Evolutionary conservation across 2,113 vertebrate genomes (phyloP), one percentile per base, ranked within the genome.

Genomic region (Benitochromis conjunctus): DNA sequence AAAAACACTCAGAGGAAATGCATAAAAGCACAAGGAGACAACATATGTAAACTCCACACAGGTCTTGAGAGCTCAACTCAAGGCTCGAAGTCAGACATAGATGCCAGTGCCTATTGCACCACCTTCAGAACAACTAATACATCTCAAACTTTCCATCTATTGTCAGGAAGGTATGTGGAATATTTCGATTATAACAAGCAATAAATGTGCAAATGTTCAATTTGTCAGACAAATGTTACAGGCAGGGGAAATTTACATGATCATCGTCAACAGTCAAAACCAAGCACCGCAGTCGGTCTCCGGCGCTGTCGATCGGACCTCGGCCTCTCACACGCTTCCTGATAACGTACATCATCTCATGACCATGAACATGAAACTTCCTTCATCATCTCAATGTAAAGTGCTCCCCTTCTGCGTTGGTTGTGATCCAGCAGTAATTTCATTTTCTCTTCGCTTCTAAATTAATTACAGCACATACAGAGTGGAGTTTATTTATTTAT

Each of bases 401-500:
- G 79, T 80, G 54, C 85, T 8, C 24, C 81, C 80, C 84, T 78
- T 51, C 55, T 13, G n/a, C 29, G 86, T 79, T 74, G 53, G 71
- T 77, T 60, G 36, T 26, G 41, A 80, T 87, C 71, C 56, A 21
- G 81, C 69, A 51, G 56, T 95, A 92, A 95, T 95, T 95, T 85
- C 26, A 95, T 95, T 94, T 88, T 86, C 91, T 34, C 8, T 76
- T 56, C 74, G 21, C 48, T 58, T 89, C 46, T 91, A 94, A 95
- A 93, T 95, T 83, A 95, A 95, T 95, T 89, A 93, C 8, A 13
- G 26, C 53, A 41, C 86, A 76, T 48, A 46, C 90, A 36, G 77
- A 55, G 84, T 83, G 88, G 74, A 89, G 88, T 88, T 91, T 90
- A 88, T 92, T 94, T 91, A 89, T 92, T 92, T 92, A 94, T 93